Evolutionary conservation across 2,113 vertebrate genomes (phyloP), one percentile per base, ranked within the genome.

Genomic region (Apeltes quadracus): DNA sequence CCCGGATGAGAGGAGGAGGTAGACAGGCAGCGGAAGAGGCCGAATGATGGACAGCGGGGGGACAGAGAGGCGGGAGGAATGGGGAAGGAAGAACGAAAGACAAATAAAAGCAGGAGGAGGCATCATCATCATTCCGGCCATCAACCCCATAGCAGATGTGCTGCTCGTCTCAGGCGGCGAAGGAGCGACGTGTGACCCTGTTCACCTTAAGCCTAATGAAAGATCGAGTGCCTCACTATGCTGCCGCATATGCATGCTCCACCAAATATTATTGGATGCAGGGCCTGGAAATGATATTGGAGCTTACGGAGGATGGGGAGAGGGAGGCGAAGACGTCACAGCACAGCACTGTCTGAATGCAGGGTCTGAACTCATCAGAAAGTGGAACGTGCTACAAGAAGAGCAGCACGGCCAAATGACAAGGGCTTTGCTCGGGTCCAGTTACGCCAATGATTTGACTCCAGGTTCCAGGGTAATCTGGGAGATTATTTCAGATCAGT

Each of bases 141-240:
- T 93, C 87, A 84, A 61, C 90, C 92, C 90, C 58, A 72, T 65
- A 91, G 93, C 94, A 94, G 94, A 94, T 93, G 93, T 92, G 93
- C 88, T 93, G 91, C 92, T 93, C 88, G 92, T 93, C 93, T 93
- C 93, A 83, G 92, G 90, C 89, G 88, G 61, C 74, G 87, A 88
- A 91, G 90, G 94, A 94, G 91, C 91, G 91, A 93, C 89, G 91
- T 90, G 89, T 92, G 93, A 95, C 94, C 94, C 84, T 79, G 89
- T 84, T 96, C 91, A 92, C 94, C 95, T 91, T 76, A 43, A 75
- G 87, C 91, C 93, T 94, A 93, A 94, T 92, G 95, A 95, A 95
- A 95, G 95, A 95, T 92, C 91, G 94, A 94, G 91, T 89, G 78
- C 88, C 84, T 79, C 78, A 15, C 71, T 69, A 22, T 79, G 61